phyloP scores from a whole-genome alignment of 2,797 vertebrate species.

The Cirrhinus molitorella region DNA sequence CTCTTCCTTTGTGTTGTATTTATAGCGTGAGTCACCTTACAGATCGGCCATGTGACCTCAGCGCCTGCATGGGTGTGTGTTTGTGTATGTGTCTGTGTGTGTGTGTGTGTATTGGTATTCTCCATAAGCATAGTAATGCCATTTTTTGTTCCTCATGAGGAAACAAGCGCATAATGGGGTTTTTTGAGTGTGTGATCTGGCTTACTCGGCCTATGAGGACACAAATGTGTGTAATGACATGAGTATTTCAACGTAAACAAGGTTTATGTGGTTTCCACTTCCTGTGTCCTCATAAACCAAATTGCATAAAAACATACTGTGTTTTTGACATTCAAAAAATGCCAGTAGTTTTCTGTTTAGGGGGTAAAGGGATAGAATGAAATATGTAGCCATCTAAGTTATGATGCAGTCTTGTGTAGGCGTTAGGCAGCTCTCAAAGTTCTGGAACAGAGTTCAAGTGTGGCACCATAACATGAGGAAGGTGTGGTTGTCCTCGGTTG shows the following conservation, averaged over 20 bases:
- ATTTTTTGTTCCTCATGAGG: background rate
- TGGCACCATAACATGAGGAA: constrained; percentile 6
- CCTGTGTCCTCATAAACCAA: background rate
- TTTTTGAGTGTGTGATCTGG: background rate
- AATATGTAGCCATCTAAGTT: too few species aligned
- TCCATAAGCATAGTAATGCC: too few species aligned
- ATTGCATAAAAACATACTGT: background rate
- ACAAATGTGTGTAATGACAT: background rate
- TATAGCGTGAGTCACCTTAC: constrained; percentile 52
- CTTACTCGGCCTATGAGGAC: background rate
- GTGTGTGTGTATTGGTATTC: background rate
- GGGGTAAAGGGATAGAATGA: background rate
- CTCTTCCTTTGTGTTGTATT: constrained; percentile 35
- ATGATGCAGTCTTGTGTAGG: background rate
- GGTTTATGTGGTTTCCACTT: background rate
- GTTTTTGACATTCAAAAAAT: constrained; percentile 3
- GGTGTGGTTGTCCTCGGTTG: constrained; percentile 49
- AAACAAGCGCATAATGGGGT: background rate
- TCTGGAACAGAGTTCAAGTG: background rate
- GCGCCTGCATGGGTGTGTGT: background rate
- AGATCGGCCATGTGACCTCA: constrained; percentile 28
- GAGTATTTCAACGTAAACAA: background rate
- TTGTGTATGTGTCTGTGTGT: constrained; percentile 30
- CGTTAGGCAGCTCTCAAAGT: background rate
- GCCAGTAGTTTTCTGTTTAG: background rate